Percentiles rank a stretch among this genome's conserved stretches.
Evolutionary conservation across 2,113 vertebrate genomes (phyloP).

Genomic region (Camelus dromedarius): DNA sequence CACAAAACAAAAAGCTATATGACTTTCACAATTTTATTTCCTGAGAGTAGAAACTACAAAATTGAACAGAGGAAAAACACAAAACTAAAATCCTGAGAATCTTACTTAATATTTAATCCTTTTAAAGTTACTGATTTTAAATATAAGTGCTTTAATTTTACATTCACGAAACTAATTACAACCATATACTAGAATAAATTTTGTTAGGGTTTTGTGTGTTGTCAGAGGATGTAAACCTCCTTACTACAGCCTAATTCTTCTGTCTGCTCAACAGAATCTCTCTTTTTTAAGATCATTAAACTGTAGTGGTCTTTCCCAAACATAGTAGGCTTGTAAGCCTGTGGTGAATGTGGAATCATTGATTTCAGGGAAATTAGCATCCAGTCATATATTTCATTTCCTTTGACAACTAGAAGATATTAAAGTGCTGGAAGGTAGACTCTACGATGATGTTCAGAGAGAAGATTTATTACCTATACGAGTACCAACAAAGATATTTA

Average conservation of each 20-base stretch:
- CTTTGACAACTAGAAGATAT: conserved; percentile 70
- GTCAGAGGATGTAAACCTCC: not conserved
- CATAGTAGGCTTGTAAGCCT: not conserved
- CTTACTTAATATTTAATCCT: conserved; percentile 2
- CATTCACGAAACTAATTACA: conserved; percentile 55
- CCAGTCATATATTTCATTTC: not conserved
- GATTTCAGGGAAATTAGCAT: conserved; percentile 9
- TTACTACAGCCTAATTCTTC: not conserved
- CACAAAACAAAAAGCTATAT: not conserved
- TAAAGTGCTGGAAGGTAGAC: conserved; percentile 71
- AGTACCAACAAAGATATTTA: conserved; percentile 21
- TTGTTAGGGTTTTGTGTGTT: not conserved
- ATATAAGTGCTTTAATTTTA: conserved; percentile 60
- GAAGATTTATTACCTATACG: not conserved
- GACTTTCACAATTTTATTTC: conserved; percentile 83
- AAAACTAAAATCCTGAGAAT: conserved; percentile 82
- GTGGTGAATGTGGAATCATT: not conserved
- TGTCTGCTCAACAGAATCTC: not conserved
- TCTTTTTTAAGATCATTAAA: not conserved
- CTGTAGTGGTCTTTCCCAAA: conserved; percentile 41
- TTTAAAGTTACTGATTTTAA: conserved; percentile 56
- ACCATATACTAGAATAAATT: not conserved
- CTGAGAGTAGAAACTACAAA: conserved; percentile 77
- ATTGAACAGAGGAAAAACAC: conserved; percentile 53
- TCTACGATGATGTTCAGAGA: not conserved